Conservation (phyloP, 2,888 invertebrate genomes). For the Tiliacea citrago region DNA sequence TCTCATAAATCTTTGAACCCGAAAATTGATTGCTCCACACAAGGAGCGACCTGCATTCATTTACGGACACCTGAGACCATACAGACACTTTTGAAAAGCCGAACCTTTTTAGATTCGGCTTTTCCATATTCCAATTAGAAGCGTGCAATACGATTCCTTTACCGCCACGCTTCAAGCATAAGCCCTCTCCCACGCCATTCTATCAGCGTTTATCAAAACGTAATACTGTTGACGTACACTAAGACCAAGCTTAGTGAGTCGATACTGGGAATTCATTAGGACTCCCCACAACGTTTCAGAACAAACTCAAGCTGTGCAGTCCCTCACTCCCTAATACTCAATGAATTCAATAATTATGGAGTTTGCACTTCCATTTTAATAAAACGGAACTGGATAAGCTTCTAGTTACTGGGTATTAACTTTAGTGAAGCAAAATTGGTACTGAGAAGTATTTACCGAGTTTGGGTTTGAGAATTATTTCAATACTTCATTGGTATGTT, state of each 20-base stretch:
- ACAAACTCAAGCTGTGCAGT: background rate
- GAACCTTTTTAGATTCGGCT: too few relatives aligned
- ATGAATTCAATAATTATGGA: conserved; percentile 4
- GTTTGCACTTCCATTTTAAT: conserved; percentile 14
- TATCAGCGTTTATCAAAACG: background rate
- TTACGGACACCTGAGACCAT: background rate
- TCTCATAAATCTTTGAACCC: background rate
- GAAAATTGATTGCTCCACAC: too few relatives aligned
- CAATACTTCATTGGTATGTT: background rate
- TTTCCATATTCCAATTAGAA: too few relatives aligned
- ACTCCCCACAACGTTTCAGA: background rate
- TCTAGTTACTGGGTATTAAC: conserved; percentile 8
- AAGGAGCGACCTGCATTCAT: background rate
- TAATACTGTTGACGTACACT: conserved; percentile 7
- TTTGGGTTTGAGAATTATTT: background rate
- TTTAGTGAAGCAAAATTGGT: background rate
- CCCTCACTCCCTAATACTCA: background rate
- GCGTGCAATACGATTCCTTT: background rate
- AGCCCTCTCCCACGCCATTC: background rate
- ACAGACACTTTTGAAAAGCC: background rate
- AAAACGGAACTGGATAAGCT: background rate
- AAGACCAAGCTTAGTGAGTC: background rate
- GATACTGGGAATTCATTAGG: conserved; percentile 7
- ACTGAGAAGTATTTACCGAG: background rate
- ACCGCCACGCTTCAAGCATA: background rate